Base-by-base conservation (phyloP, 2,888 invertebrate genomes). In the Drosophila prolongata region DNA sequence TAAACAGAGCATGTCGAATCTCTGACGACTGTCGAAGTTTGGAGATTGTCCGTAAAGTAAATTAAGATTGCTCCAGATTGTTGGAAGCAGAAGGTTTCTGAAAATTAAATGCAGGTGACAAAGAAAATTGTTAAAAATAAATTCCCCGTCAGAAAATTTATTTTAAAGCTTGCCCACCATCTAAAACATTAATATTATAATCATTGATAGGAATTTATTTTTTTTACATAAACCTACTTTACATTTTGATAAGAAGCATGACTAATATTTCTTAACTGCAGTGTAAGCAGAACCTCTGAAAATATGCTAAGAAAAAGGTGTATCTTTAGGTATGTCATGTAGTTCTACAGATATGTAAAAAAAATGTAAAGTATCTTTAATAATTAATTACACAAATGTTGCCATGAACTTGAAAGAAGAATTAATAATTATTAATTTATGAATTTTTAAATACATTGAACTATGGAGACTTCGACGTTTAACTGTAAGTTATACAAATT, bases 221-320 rank as follows among this genome's bases (percentile, higher is more conserved):
- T 24, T 3, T 3, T 4, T 24, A 24, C 4, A 24, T 24, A 24
- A 24, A 24, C 24, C 24, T 4, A 4, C 24, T 24, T 3, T 19
- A 19, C 19, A 19, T 1, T 6, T 1, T 6, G 13, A 3, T 35
- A 13, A 6, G 3, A 0, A 6, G 38, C 11, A 16, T 35, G 52
- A 8, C 61, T n/a, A 69, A 71, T 56, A 61, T 56, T 59, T 34
- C 1, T 1, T n/a, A 27, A 14, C 46, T 9, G 6, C 46, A 53
- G 52, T 69, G 61, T 71, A 13, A 27, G n/a, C 6, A 6, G 30
- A 27, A 30, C 34, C 38, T 53, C 77, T 35, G 14, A 71, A 78
- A 55, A 78, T 80, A 85, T 82, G 77, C 77, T 54, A 66, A 37
- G 38, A 14, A 38, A 74, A 77, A 77, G 65, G 56, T 75, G 59